Evolutionary conservation across 2,888 invertebrate species (phyloP).

Genomic region (Gymnosoma rotundatum): DNA sequence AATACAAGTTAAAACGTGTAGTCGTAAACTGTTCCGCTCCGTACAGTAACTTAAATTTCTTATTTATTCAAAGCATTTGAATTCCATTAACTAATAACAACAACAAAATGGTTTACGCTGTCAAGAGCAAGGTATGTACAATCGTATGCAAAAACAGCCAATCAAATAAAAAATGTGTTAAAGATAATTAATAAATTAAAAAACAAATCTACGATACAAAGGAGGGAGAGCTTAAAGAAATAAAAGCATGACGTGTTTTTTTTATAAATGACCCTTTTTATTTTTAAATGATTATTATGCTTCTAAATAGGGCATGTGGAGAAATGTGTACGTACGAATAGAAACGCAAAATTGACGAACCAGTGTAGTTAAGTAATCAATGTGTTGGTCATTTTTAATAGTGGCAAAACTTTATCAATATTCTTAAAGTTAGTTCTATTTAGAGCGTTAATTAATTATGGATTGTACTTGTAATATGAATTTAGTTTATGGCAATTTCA

Average conservation of each 20-base stretch:
- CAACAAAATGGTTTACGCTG: constrained; percentile 79
- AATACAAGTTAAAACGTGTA: constrained; percentile 71
- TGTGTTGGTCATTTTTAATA: neutral
- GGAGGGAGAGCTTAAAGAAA: neutral
- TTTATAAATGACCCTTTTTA: constrained; percentile 33
- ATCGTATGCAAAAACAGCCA: neutral
- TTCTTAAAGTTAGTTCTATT: neutral
- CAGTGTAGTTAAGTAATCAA: constrained; percentile 51
- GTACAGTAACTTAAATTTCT: constrained; percentile 36
- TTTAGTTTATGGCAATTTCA: neutral
- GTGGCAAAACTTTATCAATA: neutral
- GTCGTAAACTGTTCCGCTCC: constrained; percentile 55
- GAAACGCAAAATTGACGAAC: neutral
- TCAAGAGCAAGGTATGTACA: constrained; percentile 78
- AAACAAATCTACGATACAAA: constrained; percentile 1
- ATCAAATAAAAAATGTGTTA: constrained; percentile 16
- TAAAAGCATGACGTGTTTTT: constrained; percentile 57
- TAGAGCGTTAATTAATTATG: neutral
- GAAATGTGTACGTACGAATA: neutral
- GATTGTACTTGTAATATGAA: neutral
- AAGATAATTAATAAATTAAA: constrained; percentile 33
- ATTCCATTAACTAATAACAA: constrained; percentile 43
- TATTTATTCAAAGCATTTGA: constrained; percentile 46
- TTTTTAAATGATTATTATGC: constrained; percentile 2
- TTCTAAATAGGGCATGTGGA: constrained; percentile 11